phyloP scores from a whole-genome alignment of 2,113 vertebrate species.

The Antechinus stuartii region DNA sequence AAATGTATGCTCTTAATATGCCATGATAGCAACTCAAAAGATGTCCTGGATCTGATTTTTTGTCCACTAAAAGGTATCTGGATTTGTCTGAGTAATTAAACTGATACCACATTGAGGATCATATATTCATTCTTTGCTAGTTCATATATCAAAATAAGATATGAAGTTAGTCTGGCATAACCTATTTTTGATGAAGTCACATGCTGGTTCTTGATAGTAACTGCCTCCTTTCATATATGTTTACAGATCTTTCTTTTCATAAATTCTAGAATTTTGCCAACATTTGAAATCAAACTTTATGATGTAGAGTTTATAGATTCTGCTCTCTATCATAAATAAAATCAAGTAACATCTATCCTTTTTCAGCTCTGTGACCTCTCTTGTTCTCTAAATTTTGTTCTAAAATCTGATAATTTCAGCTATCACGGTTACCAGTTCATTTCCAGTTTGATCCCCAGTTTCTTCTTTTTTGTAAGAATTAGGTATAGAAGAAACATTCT shows the following conservation, averaged over 20 bases:
- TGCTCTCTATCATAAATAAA: not conserved
- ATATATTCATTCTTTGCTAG: not conserved
- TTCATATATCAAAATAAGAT: not conserved
- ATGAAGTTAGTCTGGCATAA: not conserved
- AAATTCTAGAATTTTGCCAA: not conserved
- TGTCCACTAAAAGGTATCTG: not conserved
- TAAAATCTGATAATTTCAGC: not conserved
- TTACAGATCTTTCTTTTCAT: not conserved
- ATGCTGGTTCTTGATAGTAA: not conserved
- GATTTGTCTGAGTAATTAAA: not conserved
- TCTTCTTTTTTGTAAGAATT: not conserved
- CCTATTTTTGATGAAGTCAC: not conserved
- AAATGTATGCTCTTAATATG: not conserved
- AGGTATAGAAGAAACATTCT: not conserved
- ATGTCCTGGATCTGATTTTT: not conserved
- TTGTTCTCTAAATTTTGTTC: not conserved
- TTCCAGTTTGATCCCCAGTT: not conserved
- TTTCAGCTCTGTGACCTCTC: not conserved
- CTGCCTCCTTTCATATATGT: not conserved
- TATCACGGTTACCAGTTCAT: not conserved
- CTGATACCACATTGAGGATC: not conserved
- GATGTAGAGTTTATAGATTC: not conserved
- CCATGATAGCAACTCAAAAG: not conserved
- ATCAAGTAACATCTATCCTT: not conserved
- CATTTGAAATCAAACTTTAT: not conserved